Evolutionary conservation across 2,888 invertebrate genomes (phyloP), one percentile per base, ranked within the genome.

Genomic region (Meliscaeva auricollis): DNA sequence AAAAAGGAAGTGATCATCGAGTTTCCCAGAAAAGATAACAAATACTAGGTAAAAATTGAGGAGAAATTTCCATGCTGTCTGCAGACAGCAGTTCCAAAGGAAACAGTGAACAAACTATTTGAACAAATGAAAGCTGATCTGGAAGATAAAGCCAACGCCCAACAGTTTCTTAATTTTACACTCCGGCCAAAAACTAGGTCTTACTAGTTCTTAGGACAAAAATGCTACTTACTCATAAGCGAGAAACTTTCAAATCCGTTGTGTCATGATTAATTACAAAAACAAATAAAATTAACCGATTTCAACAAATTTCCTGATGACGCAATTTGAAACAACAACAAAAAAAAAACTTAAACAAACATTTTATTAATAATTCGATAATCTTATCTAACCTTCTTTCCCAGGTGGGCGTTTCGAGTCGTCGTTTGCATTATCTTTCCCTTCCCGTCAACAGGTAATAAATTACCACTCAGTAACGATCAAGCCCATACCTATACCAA

Each of bases 391-490:
- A 41, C 26, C 69, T 46, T 60, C 41, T 30, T 11, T 6, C n/a
- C 54, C 30, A 75, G 62, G 66, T 84, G 70, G 80, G 75, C 70
- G 84, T n/a, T n/a, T n/a, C n/a, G n/a, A n/a, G n/a, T 72, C 20
- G 7, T 77, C 35, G 9, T 38, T 73, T 17, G 30, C n/a, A 17
- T 56, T 44, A 52, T 50, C 75, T 58, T 38, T 46, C 80, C 15
- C 72, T 38, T 46, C 80, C 15, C 72, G 30, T 70, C 50, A 79
- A 38, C 74, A 50, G 9, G 20, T 41, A 69, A 75, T 83, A 83
- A 76, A 81, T 81, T 58, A 48, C 22, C 35, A 1, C 48, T 15
- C 41, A 69, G 69, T 73, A 79, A 46, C 17, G 6, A 68, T 58
- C 78, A 22, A 50, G 30, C 22, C 58, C 44, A 60, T n/a, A n/a